A percentile compares a stretch with the other conserved stretches of the same genome.
phyloP scores from a whole-genome alignment of 2,113 vertebrate genomes.

The Lycaon pictus region DNA sequence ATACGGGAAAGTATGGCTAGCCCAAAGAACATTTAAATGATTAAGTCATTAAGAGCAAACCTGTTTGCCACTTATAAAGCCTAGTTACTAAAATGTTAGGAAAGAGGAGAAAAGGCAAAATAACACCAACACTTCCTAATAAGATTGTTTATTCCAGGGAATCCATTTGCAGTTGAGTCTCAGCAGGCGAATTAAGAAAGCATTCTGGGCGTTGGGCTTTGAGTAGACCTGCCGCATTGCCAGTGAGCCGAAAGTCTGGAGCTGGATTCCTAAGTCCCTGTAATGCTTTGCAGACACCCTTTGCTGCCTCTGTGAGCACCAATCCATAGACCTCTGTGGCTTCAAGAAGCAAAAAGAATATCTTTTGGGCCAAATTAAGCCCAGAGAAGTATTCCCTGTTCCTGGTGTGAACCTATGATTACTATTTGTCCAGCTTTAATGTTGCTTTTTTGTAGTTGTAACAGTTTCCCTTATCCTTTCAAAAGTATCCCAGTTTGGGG shows the following conservation, averaged over 20 bases:
- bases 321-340: background rate
- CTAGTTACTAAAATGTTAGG: background rate
- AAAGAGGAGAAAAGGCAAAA: background rate
- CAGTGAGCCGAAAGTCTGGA: accelerated
- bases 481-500: background rate
- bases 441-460: background rate
- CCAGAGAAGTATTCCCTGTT: background rate
- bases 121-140: background rate
- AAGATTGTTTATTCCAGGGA: background rate
- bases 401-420: background rate
- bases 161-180: background rate
- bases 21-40: background rate
- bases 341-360: background rate
- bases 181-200: background rate
- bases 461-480: background rate
- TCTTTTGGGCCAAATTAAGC: background rate
- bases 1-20: background rate
- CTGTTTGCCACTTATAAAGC: background rate
- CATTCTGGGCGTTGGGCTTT: background rate
- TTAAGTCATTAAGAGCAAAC: background rate
- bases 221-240: background rate
- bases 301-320: background rate
- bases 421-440: background rate
- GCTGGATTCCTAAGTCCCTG: too few relatives aligned
- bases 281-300: background rate